Conservation (phyloP, 2,113 vertebrate species). For the Mugil cephalus region DNA sequence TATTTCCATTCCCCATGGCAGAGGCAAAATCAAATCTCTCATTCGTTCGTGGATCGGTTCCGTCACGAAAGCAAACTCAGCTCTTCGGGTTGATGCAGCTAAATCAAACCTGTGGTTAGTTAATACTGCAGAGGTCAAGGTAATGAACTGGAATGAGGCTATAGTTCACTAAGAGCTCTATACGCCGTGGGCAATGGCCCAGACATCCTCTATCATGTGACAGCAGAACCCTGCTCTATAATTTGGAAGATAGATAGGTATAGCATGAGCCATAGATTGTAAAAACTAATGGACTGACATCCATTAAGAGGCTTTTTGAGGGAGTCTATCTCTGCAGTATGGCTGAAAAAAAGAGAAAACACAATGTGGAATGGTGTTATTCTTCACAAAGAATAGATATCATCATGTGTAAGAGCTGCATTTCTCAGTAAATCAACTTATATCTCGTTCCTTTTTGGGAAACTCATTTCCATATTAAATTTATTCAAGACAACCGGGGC, state of each 20-base stretch:
- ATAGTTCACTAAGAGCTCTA: conserved; percentile 61
- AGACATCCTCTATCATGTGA: conserved; percentile 64
- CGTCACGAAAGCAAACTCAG: conserved; percentile 8
- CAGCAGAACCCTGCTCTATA: conserved; percentile 53
- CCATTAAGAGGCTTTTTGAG: conserved; percentile 35
- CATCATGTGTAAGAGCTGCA: not conserved
- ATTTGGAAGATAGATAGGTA: conserved; percentile 62
- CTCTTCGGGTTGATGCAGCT: not conserved
- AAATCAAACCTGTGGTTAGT: conserved; percentile 20
- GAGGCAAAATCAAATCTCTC: not conserved
- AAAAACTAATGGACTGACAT: conserved; percentile 57
- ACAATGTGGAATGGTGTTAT: not conserved
- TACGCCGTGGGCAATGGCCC: conserved; percentile 57
- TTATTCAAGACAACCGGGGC: conserved; percentile 8
- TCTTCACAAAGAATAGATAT: not conserved
- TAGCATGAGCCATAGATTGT: conserved; percentile 43
- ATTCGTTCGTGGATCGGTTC: not conserved
- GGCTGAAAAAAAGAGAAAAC: not conserved
- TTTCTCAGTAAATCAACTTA: not conserved
- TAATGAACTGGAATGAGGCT: conserved; percentile 69
- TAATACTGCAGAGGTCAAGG: conserved; percentile 32
- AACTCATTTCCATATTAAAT: conserved; percentile 37
- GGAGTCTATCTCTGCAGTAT: not conserved
- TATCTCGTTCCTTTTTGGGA: conserved; percentile 10
- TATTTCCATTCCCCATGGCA: not conserved